Conservation (phyloP, 2,113 vertebrate species). For the Heloderma charlesbogerti region DNA sequence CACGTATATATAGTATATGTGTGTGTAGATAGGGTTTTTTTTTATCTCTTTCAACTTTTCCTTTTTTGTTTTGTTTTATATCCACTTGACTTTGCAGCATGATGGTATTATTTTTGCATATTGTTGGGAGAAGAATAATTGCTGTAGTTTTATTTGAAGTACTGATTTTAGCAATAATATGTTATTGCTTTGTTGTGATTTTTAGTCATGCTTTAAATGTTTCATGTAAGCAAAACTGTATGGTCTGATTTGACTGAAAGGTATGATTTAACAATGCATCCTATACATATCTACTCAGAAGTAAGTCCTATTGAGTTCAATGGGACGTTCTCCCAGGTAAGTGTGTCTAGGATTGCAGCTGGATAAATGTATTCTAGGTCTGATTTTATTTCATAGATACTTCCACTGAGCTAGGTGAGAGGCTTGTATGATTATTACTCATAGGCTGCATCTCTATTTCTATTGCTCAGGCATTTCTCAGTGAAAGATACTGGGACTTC, state of each 20-base stretch:
- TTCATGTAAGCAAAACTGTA: not conserved
- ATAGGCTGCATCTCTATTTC: conserved; percentile 43
- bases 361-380: conserved; percentile 32
- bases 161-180: not conserved
- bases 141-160: conserved; percentile 4
- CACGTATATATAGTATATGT: conserved; percentile 11
- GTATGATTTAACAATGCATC: not conserved
- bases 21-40: conserved; percentile 27
- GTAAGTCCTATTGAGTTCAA: too few relatives aligned
- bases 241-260: conserved; percentile 10
- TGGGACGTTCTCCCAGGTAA: too few relatives aligned
- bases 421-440: not conserved
- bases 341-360: too few relatives aligned
- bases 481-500: conserved; percentile 49
- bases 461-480: conserved; percentile 43
- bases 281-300: too few relatives aligned
- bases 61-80: conserved; percentile 37
- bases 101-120: conserved; percentile 46
- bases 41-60: conserved; percentile 42
- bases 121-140: not conserved
- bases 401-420: not conserved
- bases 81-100: conserved; percentile 27
- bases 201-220: not conserved
- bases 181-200: not conserved
- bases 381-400: conserved; percentile 16